Conservation (phyloP, 2,888 invertebrate genomes). For the Spilosoma lubricipeda region DNA sequence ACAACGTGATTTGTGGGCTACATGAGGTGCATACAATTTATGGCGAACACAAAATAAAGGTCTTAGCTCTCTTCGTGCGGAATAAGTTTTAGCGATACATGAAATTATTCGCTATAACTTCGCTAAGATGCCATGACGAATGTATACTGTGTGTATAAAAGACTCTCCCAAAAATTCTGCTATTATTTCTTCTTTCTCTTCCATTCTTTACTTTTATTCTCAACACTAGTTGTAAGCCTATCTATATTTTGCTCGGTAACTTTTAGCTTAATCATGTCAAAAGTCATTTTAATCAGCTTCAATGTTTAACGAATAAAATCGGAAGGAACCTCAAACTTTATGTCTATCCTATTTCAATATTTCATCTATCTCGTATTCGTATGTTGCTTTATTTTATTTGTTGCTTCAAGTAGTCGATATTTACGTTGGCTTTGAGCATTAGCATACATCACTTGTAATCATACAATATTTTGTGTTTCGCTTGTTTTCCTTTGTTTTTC, state of each 20-base stretch:
- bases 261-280: not conserved
- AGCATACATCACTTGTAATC: not conserved
- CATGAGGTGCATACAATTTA: slow-evolving; percentile 28
- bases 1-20: slow-evolving; percentile 32
- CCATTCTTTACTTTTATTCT: too few species aligned
- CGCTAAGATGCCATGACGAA: not conserved
- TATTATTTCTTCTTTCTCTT: too few species aligned
- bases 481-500: not conserved
- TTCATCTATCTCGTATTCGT: not conserved
- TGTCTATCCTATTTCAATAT: not conserved
- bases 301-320: not conserved
- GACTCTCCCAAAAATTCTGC: too few species aligned
- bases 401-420: not conserved
- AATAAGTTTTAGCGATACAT: slow-evolving; percentile 5
- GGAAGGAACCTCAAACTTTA: not conserved
- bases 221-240: not conserved
- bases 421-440: not conserved
- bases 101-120: not conserved
- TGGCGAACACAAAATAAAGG: slow-evolving; percentile 22
- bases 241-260: not conserved
- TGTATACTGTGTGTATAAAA: not conserved
- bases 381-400: not conserved
- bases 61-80: not conserved
- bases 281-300: not conserved
- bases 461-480: not conserved